Evolutionary conservation across 2,797 vertebrate genomes (phyloP), one percentile per base, ranked within the genome.

Genomic region (Craterocephalus amniculus): DNA sequence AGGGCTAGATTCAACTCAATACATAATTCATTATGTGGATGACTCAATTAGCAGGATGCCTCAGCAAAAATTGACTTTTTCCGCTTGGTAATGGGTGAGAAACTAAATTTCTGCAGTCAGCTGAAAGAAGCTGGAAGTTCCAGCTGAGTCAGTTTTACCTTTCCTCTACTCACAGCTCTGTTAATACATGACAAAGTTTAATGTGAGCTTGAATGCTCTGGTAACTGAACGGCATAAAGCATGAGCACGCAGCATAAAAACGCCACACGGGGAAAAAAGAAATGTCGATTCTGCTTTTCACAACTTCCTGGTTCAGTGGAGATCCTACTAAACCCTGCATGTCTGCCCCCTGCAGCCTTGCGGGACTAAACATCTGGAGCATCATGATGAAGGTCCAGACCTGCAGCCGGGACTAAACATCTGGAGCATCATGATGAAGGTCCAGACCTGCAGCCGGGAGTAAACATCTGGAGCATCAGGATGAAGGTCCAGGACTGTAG

Each of bases 21-120:
- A 74, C 80, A 92, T 94, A 89, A 94, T 93, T 94, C 80, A 93
- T 67, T 64, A 82, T 65, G 78, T 82, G 70, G 84, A 88, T 72
- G 75, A 87, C 81, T 93, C 89, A 91, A 93, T 93, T 92, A 92
- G 87, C 76, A 72, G 57, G 70, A 78, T 71, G 69, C 78, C 75
- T 86, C 45, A 29, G 63, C 65, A 64, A 69, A 61, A 84, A 86
- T 67, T 3, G 38, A 75, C 74, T 85, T 88, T 81, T 76, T 40
- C 4, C 34, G 72, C 54, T 67, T 52, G 49, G 64, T 20, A 7
- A 32, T 7, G 1, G 51, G 51, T 58, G 77, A 49, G 75, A 72
- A 66, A 38, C 66, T 60, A 74, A 60, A 72, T 73, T 68, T 78
- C 36, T 61, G 35, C 77, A 79, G 78, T 86, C 80, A 79, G 61